phyloP scores from a whole-genome alignment of 2,888 invertebrate species.

The Mylabris sibirica region DNA sequence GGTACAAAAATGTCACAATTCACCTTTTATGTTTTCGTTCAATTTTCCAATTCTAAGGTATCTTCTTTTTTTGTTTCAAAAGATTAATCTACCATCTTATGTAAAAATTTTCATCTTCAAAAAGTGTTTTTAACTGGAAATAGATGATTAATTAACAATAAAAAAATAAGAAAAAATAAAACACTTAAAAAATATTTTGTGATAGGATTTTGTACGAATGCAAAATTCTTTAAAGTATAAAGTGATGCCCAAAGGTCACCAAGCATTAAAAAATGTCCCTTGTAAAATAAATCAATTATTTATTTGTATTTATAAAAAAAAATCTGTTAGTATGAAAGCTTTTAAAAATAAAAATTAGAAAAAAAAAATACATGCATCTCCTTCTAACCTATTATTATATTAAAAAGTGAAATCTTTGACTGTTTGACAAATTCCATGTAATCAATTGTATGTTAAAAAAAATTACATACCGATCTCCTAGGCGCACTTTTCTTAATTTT shows the following conservation, averaged over 20 bases:
- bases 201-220: neutral
- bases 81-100: neutral
- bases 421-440: constrained; percentile 1
- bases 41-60: neutral
- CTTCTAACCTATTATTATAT: neutral
- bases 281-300: neutral
- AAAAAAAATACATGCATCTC: neutral
- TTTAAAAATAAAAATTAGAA: neutral
- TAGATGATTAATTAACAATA: constrained; percentile 4
- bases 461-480: constrained; percentile 10
- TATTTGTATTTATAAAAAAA: neutral
- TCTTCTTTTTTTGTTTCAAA: neutral
- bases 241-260: constrained; percentile 1
- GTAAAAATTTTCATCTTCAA: constrained; percentile 3
- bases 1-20: neutral
- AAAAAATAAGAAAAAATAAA: neutral
- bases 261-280: neutral
- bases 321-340: neutral
- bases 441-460: neutral
- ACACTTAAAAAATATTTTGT: neutral
- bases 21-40: neutral
- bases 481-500: neutral
- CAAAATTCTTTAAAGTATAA: neutral
- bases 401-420: constrained; percentile 1
- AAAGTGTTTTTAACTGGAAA: constrained; percentile 8